Conservation (phyloP, 2,113 vertebrate species). For the Pyrgilauda ruficollis region DNA sequence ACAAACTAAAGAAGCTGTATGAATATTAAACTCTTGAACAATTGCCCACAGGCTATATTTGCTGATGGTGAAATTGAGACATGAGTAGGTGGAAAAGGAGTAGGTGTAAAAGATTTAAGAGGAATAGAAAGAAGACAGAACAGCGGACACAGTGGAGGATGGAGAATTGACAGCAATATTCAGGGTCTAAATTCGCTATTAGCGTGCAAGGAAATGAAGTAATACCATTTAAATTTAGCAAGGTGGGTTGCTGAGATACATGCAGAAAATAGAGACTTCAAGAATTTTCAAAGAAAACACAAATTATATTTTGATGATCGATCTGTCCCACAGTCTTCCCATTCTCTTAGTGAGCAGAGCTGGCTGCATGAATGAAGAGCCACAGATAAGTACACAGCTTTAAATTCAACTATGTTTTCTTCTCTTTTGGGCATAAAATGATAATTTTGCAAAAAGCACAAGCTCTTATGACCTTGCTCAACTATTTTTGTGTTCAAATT, state of each 20-base stretch:
- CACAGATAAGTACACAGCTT: not conserved
- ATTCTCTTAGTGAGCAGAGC: not conserved
- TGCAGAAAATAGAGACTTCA: not conserved
- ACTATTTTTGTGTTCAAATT: not conserved
- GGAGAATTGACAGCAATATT: slow-evolving; percentile 5
- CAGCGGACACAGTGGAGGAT: not conserved
- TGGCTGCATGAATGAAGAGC: not conserved
- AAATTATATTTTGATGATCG: not conserved
- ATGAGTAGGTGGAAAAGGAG: not conserved
- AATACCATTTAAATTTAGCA: slow-evolving; percentile 10
- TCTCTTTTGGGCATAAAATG: not conserved
- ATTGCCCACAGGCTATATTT: not conserved
- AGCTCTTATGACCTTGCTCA: not conserved
- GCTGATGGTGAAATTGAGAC: not conserved
- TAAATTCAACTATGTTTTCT: not conserved
- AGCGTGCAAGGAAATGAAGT: slow-evolving; percentile 29
- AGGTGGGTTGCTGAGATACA: not conserved
- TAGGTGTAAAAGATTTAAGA: not conserved
- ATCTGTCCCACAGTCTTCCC: not conserved
- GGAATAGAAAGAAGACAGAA: not conserved
- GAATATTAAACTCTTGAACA: not conserved
- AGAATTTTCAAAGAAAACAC: not conserved
- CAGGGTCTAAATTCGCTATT: not conserved
- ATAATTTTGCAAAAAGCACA: not conserved
- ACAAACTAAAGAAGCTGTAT: not conserved